Base-by-base conservation (phyloP, 2,113 vertebrate species). In the Peromyscus leucopus region DNA sequence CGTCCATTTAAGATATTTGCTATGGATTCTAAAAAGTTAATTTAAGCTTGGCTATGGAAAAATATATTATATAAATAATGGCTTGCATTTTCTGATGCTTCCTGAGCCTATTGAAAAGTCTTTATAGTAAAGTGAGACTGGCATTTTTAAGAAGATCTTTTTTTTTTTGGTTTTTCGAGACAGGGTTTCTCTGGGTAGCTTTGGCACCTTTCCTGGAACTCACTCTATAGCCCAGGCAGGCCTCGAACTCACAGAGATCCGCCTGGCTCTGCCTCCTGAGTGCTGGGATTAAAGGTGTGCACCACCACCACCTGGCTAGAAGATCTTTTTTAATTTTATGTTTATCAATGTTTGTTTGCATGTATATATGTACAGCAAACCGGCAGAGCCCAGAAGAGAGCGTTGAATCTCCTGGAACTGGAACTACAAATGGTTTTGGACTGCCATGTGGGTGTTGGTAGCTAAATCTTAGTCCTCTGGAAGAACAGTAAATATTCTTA, bases 1-100 rank as follows among this genome's bases (percentile, higher is more conserved):
- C 92, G 5, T 80, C 16, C 31, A 75, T 61, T 95, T 94, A 67
- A 97, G 89, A 71, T 95, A 75, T 96, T 92, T 87, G 63, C 61
- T 48, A 71, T 90, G 22, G 59, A 89, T 71, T 92, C n/a, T 95
- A 57, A 7, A 55, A 88, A 86, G 24, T 78, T 55, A 65, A 39
- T 48, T 36, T 48, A 91, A 78, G 72, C 12, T 86, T 91, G 67
- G 24, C 67, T 96, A n/a, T 89, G n/a, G 79, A 63, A 96, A 96
- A 69, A 28, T 71, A 24, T 82, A 55, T 94, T 92, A 87, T 86
- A 51, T 39, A 94, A 57, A 90, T 83, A 33, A 74, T 92, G 39
- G 3, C 65, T 87, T 65, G 12, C 6, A 69, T 94, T 94, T 96
- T 92, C 39, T 75, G 71, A 46, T 90, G 22, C 86, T 22, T 7